These are phyloP conservation scores for Papilio xuthus DNA, from an alignment of 1,140 invertebrate genomes.

Conservation along the genomic window DNA sequence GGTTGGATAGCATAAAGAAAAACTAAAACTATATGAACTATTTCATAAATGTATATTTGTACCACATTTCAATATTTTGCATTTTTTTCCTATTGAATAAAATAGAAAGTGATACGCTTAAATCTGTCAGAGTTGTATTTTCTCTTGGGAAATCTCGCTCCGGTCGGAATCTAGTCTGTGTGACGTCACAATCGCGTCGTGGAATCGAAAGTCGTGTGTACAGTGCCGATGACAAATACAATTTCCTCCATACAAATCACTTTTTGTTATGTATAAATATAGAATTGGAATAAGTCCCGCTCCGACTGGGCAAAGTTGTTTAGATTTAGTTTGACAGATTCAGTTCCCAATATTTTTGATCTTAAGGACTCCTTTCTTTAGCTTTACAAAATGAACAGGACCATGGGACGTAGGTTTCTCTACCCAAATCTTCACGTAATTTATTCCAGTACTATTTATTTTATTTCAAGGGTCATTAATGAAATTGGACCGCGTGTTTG, in stretches of 20 bases:
- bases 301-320: neutral
- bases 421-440: too few species aligned
- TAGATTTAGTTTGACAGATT: neutral
- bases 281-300: neutral
- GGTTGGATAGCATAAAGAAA: too few species aligned
- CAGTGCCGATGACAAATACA: constrained; percentile 23
- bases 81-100: neutral
- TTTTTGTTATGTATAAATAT: neutral
- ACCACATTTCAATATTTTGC: neutral
- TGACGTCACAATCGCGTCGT: neutral
- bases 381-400: too few species aligned
- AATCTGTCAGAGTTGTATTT: neutral
- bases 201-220: neutral
- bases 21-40: too few species aligned
- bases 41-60: neutral
- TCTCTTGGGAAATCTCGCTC: constrained; percentile 14
- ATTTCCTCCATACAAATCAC: neutral
- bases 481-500: neutral
- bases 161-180: neutral
- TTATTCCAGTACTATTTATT: neutral
- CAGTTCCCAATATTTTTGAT: neutral
- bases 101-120: constrained; percentile 14
- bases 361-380: too few species aligned
- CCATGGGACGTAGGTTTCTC: too few species aligned
- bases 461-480: neutral